Evolutionary conservation across 2,888 invertebrate genomes (phyloP).

Genomic region (Dasypogon diadema): DNA sequence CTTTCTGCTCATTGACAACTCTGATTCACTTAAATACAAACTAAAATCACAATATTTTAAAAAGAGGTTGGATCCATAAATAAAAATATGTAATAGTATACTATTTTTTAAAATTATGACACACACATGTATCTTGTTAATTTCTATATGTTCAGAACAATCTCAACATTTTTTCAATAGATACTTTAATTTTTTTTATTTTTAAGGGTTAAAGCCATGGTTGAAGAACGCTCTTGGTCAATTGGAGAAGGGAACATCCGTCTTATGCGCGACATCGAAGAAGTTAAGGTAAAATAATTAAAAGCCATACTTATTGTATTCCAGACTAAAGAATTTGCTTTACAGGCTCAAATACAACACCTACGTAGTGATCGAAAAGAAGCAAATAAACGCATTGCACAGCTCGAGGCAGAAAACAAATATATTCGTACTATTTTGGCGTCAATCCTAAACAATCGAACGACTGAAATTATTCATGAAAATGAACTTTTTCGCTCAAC

Average conservation of each 20-base stretch:
- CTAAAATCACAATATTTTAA: too few relatives aligned
- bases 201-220: constrained; percentile 66
- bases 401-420: constrained; percentile 78
- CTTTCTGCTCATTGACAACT: too few relatives aligned
- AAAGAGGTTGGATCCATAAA: too few relatives aligned
- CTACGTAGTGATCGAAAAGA: constrained; percentile 75
- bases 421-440: constrained; percentile 66
- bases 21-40: too few relatives aligned
- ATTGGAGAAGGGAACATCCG: constrained; percentile 67
- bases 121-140: too few relatives aligned
- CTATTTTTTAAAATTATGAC: too few relatives aligned
- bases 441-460: constrained; percentile 63
- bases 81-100: too few relatives aligned
- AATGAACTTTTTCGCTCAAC: constrained; percentile 60
- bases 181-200: background rate
- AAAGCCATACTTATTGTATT: constrained; percentile 11
- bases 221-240: constrained; percentile 68
- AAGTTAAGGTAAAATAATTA: constrained; percentile 64
- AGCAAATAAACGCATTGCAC: constrained; percentile 76
- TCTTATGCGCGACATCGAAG: constrained; percentile 67
- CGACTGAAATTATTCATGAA: constrained; percentile 64
- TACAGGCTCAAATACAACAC: constrained; percentile 76
- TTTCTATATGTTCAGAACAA: too few relatives aligned
- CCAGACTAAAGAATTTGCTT: constrained; percentile 62
- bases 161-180: background rate